These are phyloP conservation scores for Acleris literana DNA, from an alignment of 2,888 invertebrate genomes.

Conservation along the genomic window DNA sequence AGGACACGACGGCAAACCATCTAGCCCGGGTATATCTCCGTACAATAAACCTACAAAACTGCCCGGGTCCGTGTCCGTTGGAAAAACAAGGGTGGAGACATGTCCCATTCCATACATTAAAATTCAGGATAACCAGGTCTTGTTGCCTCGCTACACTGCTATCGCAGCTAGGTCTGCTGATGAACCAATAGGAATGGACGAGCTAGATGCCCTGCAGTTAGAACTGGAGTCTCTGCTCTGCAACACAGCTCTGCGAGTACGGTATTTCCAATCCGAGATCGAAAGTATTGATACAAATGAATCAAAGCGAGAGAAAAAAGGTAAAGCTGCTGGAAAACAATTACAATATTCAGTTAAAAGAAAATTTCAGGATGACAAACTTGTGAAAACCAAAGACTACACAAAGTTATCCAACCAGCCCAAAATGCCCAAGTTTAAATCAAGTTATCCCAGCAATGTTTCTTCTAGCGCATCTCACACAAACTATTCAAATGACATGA, in stretches of 20 bases:
- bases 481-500: slow-evolving; percentile 69
- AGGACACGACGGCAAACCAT: slow-evolving; percentile 79
- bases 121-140: slow-evolving; percentile 86
- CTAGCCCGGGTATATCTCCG: slow-evolving; percentile 77
- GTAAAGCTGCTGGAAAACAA: slow-evolving; percentile 80
- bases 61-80: slow-evolving; percentile 67
- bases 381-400: slow-evolving; percentile 83
- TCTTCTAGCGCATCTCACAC: slow-evolving; percentile 72
- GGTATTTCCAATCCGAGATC: slow-evolving; percentile 90
- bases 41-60: slow-evolving; percentile 77
- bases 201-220: slow-evolving; percentile 92
- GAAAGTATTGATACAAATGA: slow-evolving; percentile 86
- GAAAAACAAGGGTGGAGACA: slow-evolving; percentile 73
- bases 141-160: slow-evolving; percentile 86
- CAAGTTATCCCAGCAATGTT: slow-evolving; percentile 68
- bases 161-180: slow-evolving; percentile 87
- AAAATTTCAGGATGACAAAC: slow-evolving; percentile 82
- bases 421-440: slow-evolving; percentile 84
- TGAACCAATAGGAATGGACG: slow-evolving; percentile 93
- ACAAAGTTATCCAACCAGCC: slow-evolving; percentile 80
- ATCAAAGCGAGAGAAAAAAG: slow-evolving; percentile 79
- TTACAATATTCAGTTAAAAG: slow-evolving; percentile 82
- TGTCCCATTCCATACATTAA: slow-evolving; percentile 86
- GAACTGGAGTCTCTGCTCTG: slow-evolving; percentile 94
- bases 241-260: slow-evolving; percentile 90